phyloP scores from a whole-genome alignment of 2,113 vertebrate species.

The Melanerpes aurifrons region DNA sequence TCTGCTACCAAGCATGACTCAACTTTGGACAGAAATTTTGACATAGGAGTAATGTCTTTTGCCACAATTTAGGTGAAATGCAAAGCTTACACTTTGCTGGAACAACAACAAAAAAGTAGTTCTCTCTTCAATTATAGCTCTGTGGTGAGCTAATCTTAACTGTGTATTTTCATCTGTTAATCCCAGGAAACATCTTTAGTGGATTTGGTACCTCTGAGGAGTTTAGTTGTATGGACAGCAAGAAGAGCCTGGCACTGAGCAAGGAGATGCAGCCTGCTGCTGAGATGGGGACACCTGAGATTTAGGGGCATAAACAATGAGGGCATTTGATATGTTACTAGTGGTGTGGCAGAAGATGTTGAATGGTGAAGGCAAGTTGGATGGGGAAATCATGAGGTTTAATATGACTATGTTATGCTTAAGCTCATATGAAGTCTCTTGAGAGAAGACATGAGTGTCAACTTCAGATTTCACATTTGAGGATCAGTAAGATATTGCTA shows the following conservation, averaged over 20 bases:
- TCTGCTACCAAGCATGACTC: slow-evolving; percentile 32
- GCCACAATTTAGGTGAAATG: not conserved
- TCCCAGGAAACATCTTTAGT: not conserved
- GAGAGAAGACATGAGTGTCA: not conserved
- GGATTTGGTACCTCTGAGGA: not conserved
- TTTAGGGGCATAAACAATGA: rapidly evolving
- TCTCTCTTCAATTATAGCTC: not conserved
- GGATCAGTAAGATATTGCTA: not conserved
- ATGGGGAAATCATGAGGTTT: not conserved
- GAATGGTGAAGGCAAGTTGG: not conserved
- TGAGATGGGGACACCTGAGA: not conserved
- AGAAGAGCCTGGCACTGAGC: not conserved
- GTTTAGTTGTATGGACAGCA: not conserved
- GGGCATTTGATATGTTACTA: not conserved
- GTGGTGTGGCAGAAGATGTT: not conserved
- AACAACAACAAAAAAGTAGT: not conserved
- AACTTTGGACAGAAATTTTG: slow-evolving; percentile 29
- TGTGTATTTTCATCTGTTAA: not conserved
- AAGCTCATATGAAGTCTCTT: not conserved
- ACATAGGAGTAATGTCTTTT: slow-evolving; percentile 9
- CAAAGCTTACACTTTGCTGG: not conserved
- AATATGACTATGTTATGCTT: not conserved
- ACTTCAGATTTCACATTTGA: not conserved
- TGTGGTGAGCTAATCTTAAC: not conserved
- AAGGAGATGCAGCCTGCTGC: not conserved